phyloP scores from a whole-genome alignment of 2,888 invertebrate species.

The Scaptomyza flava region DNA sequence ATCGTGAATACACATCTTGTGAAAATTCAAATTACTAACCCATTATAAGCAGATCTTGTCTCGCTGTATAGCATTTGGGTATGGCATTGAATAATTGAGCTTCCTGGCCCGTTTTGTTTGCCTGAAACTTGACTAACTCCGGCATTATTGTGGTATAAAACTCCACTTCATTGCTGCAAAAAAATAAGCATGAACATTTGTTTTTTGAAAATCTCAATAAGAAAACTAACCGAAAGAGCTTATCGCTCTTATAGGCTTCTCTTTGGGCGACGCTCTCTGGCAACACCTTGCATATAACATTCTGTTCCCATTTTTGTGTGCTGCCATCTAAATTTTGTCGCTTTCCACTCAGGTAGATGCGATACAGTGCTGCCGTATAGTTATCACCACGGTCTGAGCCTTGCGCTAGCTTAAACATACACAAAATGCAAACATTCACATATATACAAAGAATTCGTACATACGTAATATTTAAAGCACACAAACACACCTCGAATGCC shows the following conservation, averaged over 20 bases:
- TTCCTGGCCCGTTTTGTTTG: slow-evolving; percentile 47
- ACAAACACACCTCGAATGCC: slow-evolving; percentile 85
- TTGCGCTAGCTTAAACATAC: slow-evolving; percentile 86
- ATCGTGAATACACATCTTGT: not conserved
- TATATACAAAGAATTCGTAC: not conserved
- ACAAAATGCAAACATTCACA: slow-evolving; percentile 2
- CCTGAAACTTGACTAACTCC: slow-evolving; percentile 87
- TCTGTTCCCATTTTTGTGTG: slow-evolving; percentile 87
- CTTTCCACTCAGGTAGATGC: slow-evolving; percentile 87
- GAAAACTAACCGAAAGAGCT: slow-evolving; percentile 86
- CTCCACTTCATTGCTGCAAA: slow-evolving; percentile 87
- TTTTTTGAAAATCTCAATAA: not conserved
- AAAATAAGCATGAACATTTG: no score
- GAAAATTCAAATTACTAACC: slow-evolving; percentile 61
- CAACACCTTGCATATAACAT: slow-evolving; percentile 89
- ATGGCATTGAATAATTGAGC: slow-evolving; percentile 85
- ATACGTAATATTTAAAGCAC: not conserved
- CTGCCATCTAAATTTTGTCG: slow-evolving; percentile 71
- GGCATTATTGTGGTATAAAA: slow-evolving; percentile 90
- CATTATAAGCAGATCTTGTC: slow-evolving; percentile 86
- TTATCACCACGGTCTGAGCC: slow-evolving; percentile 91
- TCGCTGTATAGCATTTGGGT: slow-evolving; percentile 87
- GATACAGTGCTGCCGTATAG: slow-evolving; percentile 90
- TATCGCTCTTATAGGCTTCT: slow-evolving; percentile 90
- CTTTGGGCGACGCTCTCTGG: slow-evolving; percentile 88